phyloP scores from a whole-genome alignment of 2,113 vertebrate species.

The Cyprinodon brontotheroides region DNA sequence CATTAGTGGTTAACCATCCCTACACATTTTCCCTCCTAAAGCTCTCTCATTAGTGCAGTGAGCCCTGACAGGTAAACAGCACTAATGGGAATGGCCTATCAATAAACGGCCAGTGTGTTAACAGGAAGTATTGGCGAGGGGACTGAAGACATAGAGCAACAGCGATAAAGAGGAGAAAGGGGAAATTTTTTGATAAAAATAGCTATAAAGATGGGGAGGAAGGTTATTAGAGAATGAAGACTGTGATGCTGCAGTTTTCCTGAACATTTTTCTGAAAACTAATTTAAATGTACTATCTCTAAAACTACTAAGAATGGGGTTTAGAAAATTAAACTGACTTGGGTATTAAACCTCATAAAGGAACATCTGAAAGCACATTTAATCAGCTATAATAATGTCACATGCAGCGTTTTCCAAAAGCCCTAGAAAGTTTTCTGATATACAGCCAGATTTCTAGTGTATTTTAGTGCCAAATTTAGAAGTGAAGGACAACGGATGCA shows the following conservation, averaged over 20 bases:
- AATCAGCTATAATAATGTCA: constrained; percentile 38
- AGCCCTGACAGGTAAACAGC: constrained; percentile 91
- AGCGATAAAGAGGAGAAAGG: constrained; percentile 42
- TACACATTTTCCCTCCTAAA: constrained; percentile 90
- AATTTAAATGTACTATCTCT: constrained; percentile 1
- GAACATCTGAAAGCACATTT: constrained; percentile 55
- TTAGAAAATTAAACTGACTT: constrained; percentile 18
- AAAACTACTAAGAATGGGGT: constrained; percentile 9
- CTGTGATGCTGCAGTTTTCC: constrained; percentile 33
- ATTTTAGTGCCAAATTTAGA: neutral
- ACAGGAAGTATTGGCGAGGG: constrained; percentile 78
- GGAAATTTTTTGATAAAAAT: constrained; percentile 64
- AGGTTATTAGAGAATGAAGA: constrained; percentile 59
- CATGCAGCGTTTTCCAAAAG: neutral
- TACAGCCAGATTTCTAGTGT: neutral
- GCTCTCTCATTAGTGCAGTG: constrained; percentile 90
- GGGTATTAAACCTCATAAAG: constrained; percentile 34
- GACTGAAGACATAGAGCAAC: constrained; percentile 48
- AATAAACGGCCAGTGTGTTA: constrained; percentile 85
- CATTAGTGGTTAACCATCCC: constrained; percentile 89
- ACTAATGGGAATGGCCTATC: constrained; percentile 92
- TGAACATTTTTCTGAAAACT: constrained; percentile 13
- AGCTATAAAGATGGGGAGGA: constrained; percentile 55
- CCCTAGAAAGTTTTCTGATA: neutral
- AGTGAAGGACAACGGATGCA: neutral